Base-by-base conservation (phyloP, 2,888 invertebrate species). In the Germaria angustata region DNA sequence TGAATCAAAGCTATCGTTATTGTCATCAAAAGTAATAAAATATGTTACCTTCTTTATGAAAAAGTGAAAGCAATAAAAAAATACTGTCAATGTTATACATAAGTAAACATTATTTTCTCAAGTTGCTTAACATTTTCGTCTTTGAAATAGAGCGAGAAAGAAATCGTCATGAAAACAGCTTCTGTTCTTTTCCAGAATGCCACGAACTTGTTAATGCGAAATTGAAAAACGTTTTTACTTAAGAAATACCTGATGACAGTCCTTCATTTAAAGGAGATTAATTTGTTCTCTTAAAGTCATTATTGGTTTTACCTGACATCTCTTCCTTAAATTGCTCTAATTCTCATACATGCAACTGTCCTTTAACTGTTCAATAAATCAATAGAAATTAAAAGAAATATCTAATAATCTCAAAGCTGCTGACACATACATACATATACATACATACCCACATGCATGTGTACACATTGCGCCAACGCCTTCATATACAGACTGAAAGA, bases 371-470 rank as follows among this genome's bases (percentile, higher is more conserved):
- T 36, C 20, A 81, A 77, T 68, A 78, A 77, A 81, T 81, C 81
- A 78, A 78, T 81, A 73, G 55, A 68, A 46, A 73, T 61, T 63
- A 61, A 55, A 39, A 75, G 63, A 75, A 73, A 66, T 2, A 66
- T 57, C 41, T 41, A 53, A 53, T 61, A 53, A 79, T 44, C 28
- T 20, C n/a, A 41, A 72, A 39, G 36, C 20, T 20, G 20, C 6
- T 17, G 7, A 55, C 15, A 15, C 13, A 17, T 8, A 32, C 15
- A 32, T 32, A 55, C 32, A 9, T 28, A 9, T 49, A 49, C 9
- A 22, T 46, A 9, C n/a, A 6, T 28, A 28, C 28, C 28, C 28
- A 28, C 28, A 20, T 13, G 11, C 13, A 34, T 17, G 17, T n/a
- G 32, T 24, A n/a, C 13, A 63, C 11, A 20, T n/a, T 49, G 49